Conservation (phyloP, 23 tunicate species). For the Ascidia mentula region DNA sequence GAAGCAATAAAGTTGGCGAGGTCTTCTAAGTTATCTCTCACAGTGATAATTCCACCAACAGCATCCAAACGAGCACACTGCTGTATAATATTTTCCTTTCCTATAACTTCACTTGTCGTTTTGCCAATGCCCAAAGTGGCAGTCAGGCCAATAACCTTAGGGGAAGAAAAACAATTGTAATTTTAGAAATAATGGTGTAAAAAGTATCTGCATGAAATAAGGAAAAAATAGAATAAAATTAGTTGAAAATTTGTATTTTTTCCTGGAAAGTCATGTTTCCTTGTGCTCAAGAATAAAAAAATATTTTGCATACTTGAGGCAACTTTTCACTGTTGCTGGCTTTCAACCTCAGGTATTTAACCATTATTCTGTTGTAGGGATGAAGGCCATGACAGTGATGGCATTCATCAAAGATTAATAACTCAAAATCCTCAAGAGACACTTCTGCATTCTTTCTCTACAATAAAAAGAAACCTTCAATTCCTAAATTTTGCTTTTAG, state of each 20-base stretch:
- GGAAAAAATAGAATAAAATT: no score
- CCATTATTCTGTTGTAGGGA: conserved; percentile 47
- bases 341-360: conserved; percentile 11
- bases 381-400: conserved; percentile 45
- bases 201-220: no score
- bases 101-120: background rate
- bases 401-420: conserved; percentile 64
- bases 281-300: background rate
- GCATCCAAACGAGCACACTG: conserved; percentile 56
- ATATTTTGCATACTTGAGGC: background rate
- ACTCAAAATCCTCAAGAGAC: conserved; percentile 2
- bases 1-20: no score
- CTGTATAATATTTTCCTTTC: conserved; percentile 14
- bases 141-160: conserved; percentile 42
- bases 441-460: background rate
- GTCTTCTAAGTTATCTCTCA: background rate
- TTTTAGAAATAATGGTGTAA: no score
- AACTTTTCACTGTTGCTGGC: background rate
- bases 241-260: background rate
- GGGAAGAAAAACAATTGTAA: background rate
- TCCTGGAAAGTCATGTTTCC: background rate
- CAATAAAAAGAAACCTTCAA: background rate
- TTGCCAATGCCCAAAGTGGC: conserved; percentile 53
- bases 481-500: background rate
- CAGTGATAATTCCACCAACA: conserved; percentile 51